Base-by-base conservation (phyloP, 2,113 vertebrate genomes). In the Brachyhypopomus occidentalis region DNA sequence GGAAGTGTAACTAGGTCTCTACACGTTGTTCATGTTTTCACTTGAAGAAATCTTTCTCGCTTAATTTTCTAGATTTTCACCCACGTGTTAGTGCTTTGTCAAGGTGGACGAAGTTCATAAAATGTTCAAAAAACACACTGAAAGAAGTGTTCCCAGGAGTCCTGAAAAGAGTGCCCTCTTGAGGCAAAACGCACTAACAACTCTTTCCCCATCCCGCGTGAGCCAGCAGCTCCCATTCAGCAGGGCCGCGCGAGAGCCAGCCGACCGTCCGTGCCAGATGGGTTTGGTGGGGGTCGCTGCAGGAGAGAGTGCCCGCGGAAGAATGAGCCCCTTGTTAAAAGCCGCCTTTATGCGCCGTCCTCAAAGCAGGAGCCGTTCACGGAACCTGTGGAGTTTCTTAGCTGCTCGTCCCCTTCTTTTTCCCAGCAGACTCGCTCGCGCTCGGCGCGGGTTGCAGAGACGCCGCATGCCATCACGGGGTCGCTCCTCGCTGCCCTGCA, bases 271-370 rank as follows among this genome's bases (percentile, higher is more conserved):
- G 41, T 76, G 20, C 59, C 20, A 36, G 38, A 16, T 59, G 30
- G 38, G 56, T 22, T 20, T 45, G 67, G 66, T 41, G 34, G 34
- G 38, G 45, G 19, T 36, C 41, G 6, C 12, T n/a, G 17, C 64
- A n/a, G 64, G 64, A 69, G 27, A 52, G 55, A 27, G 56, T 19
- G 72, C 12, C 30, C 6, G 56, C 6, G 22, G 4, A 20, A 27
- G 75, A 77, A 77, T 66, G 75, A 17, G 9, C 23, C 52, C 60
- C 75, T 77, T 66, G 60, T 77, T 52, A 36, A 7, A n/a, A 19
- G n/a, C 30, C 20, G 30, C 6, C 64, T 55, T 77, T 66, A 9
- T 77, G 19, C 30, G 62, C 23, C 9, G 2, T 30, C 23, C 34
- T 34, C n/a, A 75, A 38, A 75, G 73, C 55, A 71, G 41, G 17